Evolutionary conservation across 1,140 invertebrate genomes (phyloP).

Genomic region (Atopsyche davidsoni): DNA sequence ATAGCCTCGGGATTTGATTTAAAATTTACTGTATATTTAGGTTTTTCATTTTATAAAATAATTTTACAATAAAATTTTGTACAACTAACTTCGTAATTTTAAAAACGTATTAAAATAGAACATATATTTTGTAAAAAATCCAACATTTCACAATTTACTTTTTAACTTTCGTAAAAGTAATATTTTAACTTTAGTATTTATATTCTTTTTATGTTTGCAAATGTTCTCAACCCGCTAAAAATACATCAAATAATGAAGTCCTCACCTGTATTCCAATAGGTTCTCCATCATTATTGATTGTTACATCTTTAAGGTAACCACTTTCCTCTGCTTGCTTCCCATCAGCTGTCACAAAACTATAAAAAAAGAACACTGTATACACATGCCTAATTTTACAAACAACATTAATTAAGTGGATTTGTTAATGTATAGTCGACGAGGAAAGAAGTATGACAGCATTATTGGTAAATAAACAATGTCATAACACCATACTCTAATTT

Average conservation of each 20-base stretch:
- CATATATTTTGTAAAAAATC: too few relatives aligned
- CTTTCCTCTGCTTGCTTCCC: slow-evolving; percentile 46
- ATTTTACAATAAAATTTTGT: too few relatives aligned
- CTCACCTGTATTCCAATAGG: slow-evolving; percentile 43
- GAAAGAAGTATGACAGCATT: not conserved
- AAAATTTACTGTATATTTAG: too few relatives aligned
- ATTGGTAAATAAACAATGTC: too few relatives aligned
- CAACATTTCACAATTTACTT: too few relatives aligned
- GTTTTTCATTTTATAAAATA: too few relatives aligned
- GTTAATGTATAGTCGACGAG: not conserved
- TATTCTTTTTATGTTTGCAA: not conserved
- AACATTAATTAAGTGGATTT: slow-evolving; percentile 2
- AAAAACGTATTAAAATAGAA: too few relatives aligned
- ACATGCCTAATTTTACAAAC: too few relatives aligned
- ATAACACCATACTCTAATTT: too few relatives aligned
- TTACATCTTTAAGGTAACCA: slow-evolving; percentile 43
- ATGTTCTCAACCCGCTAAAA: slow-evolving; percentile 5
- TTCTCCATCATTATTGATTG: slow-evolving; percentile 41
- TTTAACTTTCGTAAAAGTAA: not conserved
- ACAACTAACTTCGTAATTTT: too few relatives aligned
- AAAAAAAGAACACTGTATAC: too few relatives aligned
- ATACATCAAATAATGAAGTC: not conserved
- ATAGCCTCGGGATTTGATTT: too few relatives aligned
- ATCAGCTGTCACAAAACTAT: slow-evolving; percentile 43
- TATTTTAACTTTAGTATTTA: not conserved